These are phyloP conservation scores for Tribolium castaneum DNA, from an alignment of 1,140 invertebrate species.

Conservation along the genomic window DNA sequence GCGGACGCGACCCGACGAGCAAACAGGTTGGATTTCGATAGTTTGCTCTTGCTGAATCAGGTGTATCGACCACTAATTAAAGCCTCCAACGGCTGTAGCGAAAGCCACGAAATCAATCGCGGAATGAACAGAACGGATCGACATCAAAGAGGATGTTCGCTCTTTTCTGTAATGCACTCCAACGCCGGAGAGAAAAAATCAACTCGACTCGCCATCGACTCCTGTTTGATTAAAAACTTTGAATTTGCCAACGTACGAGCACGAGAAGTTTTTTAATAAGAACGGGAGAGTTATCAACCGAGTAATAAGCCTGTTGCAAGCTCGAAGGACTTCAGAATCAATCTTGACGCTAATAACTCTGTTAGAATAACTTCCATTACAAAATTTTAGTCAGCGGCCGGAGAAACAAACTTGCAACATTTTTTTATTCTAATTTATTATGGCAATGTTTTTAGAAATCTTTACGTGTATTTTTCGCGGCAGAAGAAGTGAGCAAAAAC, in stretches of 20 bases:
- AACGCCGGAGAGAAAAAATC: background rate
- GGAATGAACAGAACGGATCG: background rate
- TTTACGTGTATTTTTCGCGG: too few relatives aligned
- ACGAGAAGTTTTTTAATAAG: background rate
- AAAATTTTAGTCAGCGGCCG: too few relatives aligned
- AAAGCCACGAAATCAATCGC: constrained; percentile 14
- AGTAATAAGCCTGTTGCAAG: too few relatives aligned
- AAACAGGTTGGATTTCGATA: constrained; percentile 32
- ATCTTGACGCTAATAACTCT: too few relatives aligned
- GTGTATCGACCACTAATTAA: constrained; percentile 25
- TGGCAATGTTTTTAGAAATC: too few relatives aligned
- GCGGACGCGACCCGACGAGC: constrained; percentile 31
- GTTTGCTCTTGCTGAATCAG: constrained; percentile 28
- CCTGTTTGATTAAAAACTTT: background rate
- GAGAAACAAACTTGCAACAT: too few relatives aligned
- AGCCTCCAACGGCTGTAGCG: background rate
- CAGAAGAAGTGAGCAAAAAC: too few relatives aligned
- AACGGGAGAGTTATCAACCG: background rate
- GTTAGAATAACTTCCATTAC: too few relatives aligned
- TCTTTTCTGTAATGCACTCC: constrained; percentile 5
- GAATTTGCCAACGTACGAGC: too few relatives aligned
- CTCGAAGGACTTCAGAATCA: too few relatives aligned
- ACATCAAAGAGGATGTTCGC: background rate
- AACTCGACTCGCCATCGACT: background rate
- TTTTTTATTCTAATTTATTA: too few relatives aligned